Base-by-base conservation (phyloP, 1,140 invertebrate species). In the Arctopsyche grandis region DNA sequence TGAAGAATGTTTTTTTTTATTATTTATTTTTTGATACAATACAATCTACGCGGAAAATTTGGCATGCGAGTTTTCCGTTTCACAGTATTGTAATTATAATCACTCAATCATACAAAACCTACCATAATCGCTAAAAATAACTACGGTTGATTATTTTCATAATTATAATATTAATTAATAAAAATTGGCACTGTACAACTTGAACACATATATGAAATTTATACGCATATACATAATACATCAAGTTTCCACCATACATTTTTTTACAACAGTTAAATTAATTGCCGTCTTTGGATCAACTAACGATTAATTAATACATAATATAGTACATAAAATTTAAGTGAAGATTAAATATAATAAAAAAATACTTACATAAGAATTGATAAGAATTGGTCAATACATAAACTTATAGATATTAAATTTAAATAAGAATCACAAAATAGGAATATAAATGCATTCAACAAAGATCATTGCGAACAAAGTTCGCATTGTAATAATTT, bases 161-260 rank as follows among this genome's bases (percentile, higher is more conserved):
- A 26, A 43, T 70, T 70, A 52, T 56, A 16, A 48, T 60, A 66
- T 76, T 66, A 66, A 66, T n/a, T 60, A 60, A 19, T 60, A 19
- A 52, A 70, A 70, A 78, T 78, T 78, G 77, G 77, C 77, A 78
- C 77, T 78, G 77, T 71, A 78, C 77, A 78, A 70, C 19, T 70
- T 78, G 77, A 78, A 71, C 77, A 78, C 77, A 78, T 60, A 78
- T 70, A 21, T 60, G 29, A 24, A 43, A 38, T 22, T 71, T 60
- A 78, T 77, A 22, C 63, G 63, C 44, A 63, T 24, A 75, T 22
- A 38, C 16, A 46, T 63, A 22, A 63, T 63, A 63, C 22, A 66
- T 66, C 24, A 66, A 26, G 63, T 66, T 66, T 66, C 24, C 63
- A 66, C 24, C 63, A 66, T 29, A 22, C 58, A 60, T 19, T 21